These are phyloP conservation scores for Amiota minor DNA, from an alignment of 2,888 invertebrate species.

Conservation along the genomic window DNA sequence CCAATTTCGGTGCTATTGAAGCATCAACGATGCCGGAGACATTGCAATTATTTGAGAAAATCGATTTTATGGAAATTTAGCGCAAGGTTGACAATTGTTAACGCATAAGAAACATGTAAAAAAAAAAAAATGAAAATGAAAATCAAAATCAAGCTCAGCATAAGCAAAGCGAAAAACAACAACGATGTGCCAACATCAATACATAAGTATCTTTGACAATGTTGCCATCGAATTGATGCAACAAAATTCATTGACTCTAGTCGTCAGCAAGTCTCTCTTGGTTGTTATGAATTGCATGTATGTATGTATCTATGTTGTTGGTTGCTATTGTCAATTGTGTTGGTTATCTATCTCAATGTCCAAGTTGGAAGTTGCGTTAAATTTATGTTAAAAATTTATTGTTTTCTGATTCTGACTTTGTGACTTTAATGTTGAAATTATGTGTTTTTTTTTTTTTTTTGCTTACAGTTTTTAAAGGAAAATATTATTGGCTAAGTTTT, in stretches of 20 bases:
- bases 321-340: no score
- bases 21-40: constrained; percentile 5
- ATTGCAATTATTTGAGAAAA: constrained; percentile 14
- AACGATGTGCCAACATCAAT: constrained; percentile 21
- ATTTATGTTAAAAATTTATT: not conserved
- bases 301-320: no score
- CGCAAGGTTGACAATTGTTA: constrained; percentile 30
- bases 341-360: not conserved
- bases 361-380: not conserved
- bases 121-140: no score
- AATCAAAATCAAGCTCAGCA: no score
- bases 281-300: no score
- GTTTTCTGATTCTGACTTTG: constrained; percentile 1
- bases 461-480: not conserved
- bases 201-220: not conserved
- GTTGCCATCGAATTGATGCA: no score
- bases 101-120: constrained; percentile 1
- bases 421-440: not conserved
- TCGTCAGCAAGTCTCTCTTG: no score
- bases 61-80: constrained; percentile 29
- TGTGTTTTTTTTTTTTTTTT: not conserved
- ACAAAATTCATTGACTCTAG: no score
- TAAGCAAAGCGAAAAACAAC: no score
- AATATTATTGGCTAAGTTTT: not conserved
- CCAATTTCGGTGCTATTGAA: constrained; percentile 2